Evolutionary conservation across 2,888 invertebrate species (phyloP), one percentile per base, ranked within the genome.

Genomic region (Sinopyrophorus schimmeli): DNA sequence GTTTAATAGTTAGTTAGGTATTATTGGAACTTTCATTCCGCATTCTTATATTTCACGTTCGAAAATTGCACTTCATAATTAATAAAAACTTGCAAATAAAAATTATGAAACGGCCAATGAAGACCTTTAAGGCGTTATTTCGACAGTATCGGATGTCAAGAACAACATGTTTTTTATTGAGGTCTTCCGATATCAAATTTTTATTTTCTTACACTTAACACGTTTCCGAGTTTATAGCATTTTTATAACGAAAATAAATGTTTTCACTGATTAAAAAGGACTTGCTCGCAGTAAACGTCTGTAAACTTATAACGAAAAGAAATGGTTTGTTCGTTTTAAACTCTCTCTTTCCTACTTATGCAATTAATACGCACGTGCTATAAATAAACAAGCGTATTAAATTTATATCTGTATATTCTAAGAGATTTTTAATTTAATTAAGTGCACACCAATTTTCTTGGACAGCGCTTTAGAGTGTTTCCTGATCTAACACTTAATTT

Each of bases 291-390:
- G 9, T 12, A 27, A 20, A 27, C 26, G 7, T 16, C n/a, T 11
- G 20, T 16, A 28, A 39, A 40, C 21, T 31, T 17, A 30, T 41
- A 23, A 12, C 20, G 5, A 30, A 20, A 23, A 9, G 12, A 9
- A 30, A 11, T 16, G 12, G 24, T 16, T 10, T 16, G 21, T 31
- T 40, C 10, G 11, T 16, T 14, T 20, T 30, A 41, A 41, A 41
- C 41, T 41, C 41, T 41, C 41, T 31, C 41, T 41, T 41, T 41
- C 7, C 21, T 23, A 7, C 31, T 41, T 41, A 41, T 41, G 41
- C 9, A 41, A 41, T 11, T 6, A 20, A 20, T n/a, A 11, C 15
- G 26, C 38, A 26, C 38, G 26, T 26, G 26, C 16, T 38, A 38
- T 18, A 2, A n/a, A n/a, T n/a, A n/a, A n/a, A 27, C 26, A 24